Base-by-base conservation (phyloP, 2,797 vertebrate species). In the Atherinosoma microstoma region DNA sequence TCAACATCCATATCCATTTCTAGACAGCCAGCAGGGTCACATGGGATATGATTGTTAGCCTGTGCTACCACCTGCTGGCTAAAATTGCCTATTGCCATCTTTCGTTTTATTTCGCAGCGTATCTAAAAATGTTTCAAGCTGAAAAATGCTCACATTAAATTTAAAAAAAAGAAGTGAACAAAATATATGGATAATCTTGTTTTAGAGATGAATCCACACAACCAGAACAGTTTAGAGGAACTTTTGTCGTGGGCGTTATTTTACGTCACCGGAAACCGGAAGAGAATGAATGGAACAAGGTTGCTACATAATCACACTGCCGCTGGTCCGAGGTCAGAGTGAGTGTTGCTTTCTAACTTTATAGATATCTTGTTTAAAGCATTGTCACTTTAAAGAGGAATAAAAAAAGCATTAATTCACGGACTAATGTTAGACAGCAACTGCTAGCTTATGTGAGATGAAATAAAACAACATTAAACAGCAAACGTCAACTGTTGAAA, bases 201-300 rank as follows among this genome's bases (percentile, higher is more conserved):
- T 13, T 29, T 1, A 13, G 47, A 15, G 12, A 54, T 5, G 22
- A 29, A 30, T 56, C 15, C 1, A 8, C 4, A 2, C 4, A 32
- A 30, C 54, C 13, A 57, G 1, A 29, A 51, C 3, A 0, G 63
- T 38, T 49, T 20, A n/a, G 29, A 67, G 65, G 69, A 77, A 77
- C 0, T 27, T 1, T 18, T 42, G 2, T 51, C 0, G 22, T 68
- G 61, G 76, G 68, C 35, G 76, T 36, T 6, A 12, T 0, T 6
- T 0, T 16, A 79, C 86, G 90, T 90, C 78, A 92, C 24, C 84
- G 92, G 91, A 92, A 93, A 61, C 78, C 35, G 91, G 90, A 93
- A 91, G 72, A 22, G 15, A 66, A 62, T 67, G 65, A 78, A 59
- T 56, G 24, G 67, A 78, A 54, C 22, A 57, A 15, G 38, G 15